Evolutionary conservation across 2,113 vertebrate species (phyloP).

Genomic region (Prunella himalayana): DNA sequence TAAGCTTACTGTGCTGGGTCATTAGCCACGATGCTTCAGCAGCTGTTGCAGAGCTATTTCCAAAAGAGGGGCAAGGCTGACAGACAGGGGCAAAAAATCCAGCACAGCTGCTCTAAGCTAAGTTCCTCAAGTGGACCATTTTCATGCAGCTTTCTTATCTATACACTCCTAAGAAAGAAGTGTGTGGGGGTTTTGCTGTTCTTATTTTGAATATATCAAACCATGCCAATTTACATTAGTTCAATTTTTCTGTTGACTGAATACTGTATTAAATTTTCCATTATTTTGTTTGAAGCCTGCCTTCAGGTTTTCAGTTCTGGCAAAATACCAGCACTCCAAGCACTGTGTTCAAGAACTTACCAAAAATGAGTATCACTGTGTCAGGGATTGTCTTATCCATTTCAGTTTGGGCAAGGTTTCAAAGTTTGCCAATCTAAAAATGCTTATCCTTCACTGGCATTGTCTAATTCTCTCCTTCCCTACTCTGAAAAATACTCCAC

Average conservation of each 20-base stretch:
- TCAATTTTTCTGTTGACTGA: neutral
- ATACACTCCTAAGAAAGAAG: neutral
- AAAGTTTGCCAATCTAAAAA: neutral
- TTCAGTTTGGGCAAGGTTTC: neutral
- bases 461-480: neutral
- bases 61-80: neutral
- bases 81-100: neutral
- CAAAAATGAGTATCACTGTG: neutral
- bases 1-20: neutral
- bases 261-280: neutral
- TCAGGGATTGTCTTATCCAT: neutral
- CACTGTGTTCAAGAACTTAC: neutral
- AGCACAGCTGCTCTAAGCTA: neutral
- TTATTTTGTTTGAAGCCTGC: neutral
- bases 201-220: neutral
- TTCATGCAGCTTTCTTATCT: neutral
- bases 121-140: neutral
- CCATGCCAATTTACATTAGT: neutral
- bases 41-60: neutral
- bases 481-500: neutral
- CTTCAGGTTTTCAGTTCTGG: neutral
- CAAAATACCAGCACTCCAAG: neutral
- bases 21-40: neutral
- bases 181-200: rapidly evolving
- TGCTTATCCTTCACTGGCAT: neutral